Conservation (phyloP, 2,888 invertebrate species). For the Crossocerus cetratus region DNA sequence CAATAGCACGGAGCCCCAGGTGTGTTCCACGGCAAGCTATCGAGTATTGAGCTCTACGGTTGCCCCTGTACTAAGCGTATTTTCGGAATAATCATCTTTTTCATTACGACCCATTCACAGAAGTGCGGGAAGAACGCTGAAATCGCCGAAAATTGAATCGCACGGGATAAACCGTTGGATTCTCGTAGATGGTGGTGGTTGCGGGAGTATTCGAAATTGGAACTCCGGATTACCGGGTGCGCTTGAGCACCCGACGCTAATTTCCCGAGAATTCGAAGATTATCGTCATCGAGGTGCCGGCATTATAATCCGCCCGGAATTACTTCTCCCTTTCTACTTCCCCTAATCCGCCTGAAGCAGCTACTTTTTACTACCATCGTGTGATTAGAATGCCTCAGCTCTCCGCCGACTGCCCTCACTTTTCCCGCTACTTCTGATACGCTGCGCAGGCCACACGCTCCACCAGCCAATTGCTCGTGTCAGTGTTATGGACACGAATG, state of each 20-base stretch:
- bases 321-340: not conserved
- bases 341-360: not conserved
- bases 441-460: too few species aligned
- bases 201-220: not conserved
- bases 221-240: not conserved
- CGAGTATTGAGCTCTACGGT: not conserved
- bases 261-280: conserved; percentile 1
- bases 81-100: not conserved
- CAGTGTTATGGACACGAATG: not conserved
- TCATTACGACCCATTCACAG: not conserved
- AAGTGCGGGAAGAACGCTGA: not conserved
- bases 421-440: too few species aligned
- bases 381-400: too few species aligned
- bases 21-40: not conserved
- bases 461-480: not conserved
- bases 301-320: not conserved
- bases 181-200: not conserved
- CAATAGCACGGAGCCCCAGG: not conserved
- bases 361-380: not conserved
- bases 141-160: conserved; percentile 5
- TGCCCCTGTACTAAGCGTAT: not conserved
- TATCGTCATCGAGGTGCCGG: not conserved
- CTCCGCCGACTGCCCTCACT: too few species aligned
- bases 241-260: not conserved
- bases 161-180: not conserved